Conservation (phyloP, 1,140 invertebrate species). For the Drosophila sucinea region DNA sequence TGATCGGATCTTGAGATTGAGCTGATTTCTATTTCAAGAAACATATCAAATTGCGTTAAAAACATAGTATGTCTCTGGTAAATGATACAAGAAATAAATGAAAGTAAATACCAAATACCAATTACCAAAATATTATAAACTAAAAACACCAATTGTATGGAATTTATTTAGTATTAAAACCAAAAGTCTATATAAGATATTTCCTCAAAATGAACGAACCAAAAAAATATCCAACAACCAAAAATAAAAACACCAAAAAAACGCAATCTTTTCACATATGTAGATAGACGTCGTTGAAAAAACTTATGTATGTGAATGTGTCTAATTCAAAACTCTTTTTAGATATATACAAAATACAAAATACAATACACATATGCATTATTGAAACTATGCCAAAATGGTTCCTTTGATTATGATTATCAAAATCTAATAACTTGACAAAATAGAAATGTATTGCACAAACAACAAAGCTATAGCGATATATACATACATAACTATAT, state of each 20-base stretch:
- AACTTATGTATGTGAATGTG: neutral
- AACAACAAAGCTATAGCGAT: neutral
- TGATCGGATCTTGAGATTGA: neutral
- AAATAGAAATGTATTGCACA: slow-evolving; percentile 5
- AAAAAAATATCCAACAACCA: neutral
- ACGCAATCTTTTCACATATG: slow-evolving; percentile 1
- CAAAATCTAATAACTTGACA: neutral
- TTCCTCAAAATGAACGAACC: neutral
- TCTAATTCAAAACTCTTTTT: neutral
- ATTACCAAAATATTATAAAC: slow-evolving; percentile 5
- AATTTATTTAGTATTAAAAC: slow-evolving; percentile 29
- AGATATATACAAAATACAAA: neutral
- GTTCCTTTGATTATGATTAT: slow-evolving; percentile 11
- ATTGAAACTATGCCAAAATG: slow-evolving; percentile 17
- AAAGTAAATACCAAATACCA: neutral
- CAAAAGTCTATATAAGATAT: slow-evolving; percentile 14
- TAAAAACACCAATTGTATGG: slow-evolving; percentile 37
- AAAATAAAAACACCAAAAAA: neutral
- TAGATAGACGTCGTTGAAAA: neutral
- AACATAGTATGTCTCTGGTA: slow-evolving; percentile 34
- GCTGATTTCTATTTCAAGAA: slow-evolving; percentile 5
- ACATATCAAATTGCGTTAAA: slow-evolving; percentile 34
- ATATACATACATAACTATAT: neutral
- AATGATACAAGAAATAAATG: neutral
- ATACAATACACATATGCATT: neutral